Conservation (phyloP, 2,888 invertebrate genomes). For the Calliphora vomitoria region DNA sequence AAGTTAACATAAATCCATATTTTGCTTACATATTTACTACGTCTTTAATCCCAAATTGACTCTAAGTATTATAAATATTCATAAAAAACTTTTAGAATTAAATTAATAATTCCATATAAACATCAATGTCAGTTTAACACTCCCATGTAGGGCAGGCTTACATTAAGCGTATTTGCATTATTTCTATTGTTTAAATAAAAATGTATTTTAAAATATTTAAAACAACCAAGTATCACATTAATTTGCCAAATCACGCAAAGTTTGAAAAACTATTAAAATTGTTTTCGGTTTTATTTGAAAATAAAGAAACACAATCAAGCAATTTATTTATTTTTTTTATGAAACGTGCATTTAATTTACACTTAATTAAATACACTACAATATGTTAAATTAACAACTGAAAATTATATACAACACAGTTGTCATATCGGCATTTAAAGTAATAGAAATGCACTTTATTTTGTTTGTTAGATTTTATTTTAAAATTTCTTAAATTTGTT, state of each 20-base stretch:
- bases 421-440: too few relatives aligned
- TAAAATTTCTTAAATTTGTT: too few relatives aligned
- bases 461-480: too few relatives aligned
- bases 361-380: conserved; percentile 14
- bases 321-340: conserved; percentile 6
- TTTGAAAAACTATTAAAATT: conserved; percentile 42
- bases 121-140: not conserved
- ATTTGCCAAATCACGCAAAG: conserved; percentile 63
- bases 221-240: conserved; percentile 40
- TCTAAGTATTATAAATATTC: too few relatives aligned
- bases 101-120: too few relatives aligned
- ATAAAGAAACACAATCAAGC: not conserved
- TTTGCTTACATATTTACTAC: too few relatives aligned
- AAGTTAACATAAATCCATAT: too few relatives aligned
- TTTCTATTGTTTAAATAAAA: not conserved
- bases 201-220: conserved; percentile 7
- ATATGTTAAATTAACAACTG: conserved; percentile 9
- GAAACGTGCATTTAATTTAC: conserved; percentile 38
- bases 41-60: too few relatives aligned
- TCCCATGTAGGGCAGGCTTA: not conserved
- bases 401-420: not conserved
- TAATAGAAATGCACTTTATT: too few relatives aligned
- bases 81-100: too few relatives aligned
- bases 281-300: not conserved
- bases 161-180: not conserved